Percentiles rank a stretch among this genome's conserved stretches.
These are phyloP conservation scores for Aramus guarauna DNA, from an alignment of 2,113 vertebrate species.

Conservation along the genomic window DNA sequence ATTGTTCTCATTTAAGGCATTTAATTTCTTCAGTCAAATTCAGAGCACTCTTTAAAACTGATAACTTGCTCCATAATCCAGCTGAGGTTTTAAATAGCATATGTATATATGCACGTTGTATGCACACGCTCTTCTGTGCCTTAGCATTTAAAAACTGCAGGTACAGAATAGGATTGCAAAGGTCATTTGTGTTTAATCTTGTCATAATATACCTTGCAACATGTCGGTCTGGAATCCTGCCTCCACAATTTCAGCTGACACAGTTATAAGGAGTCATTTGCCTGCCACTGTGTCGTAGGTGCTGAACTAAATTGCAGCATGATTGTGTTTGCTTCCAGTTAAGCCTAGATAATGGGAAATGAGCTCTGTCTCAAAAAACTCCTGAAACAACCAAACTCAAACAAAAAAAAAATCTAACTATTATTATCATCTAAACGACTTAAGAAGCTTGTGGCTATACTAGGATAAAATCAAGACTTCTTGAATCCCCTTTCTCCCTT, in stretches of 20 bases:
- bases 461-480: not conserved
- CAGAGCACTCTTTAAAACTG: not conserved
- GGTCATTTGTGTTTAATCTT: not conserved
- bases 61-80: not conserved
- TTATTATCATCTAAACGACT: not conserved
- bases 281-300: not conserved
- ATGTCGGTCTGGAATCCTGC: not conserved
- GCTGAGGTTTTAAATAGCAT: not conserved
- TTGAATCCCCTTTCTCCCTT: not conserved
- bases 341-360: not conserved
- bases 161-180: not conserved
- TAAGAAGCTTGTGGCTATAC: not conserved
- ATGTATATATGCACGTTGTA: not conserved
- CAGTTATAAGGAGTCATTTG: not conserved
- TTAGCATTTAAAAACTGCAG: not conserved
- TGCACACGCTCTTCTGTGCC: not conserved
- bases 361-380: not conserved
- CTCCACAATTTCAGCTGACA: not conserved
- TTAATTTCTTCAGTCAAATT: slow-evolving; percentile 11
- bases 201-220: not conserved
- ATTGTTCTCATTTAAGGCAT: not conserved
- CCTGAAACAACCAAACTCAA: not conserved
- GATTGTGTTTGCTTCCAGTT: not conserved
- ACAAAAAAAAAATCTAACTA: not conserved
- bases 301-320: not conserved